Evolutionary conservation across 2,797 vertebrate species (phyloP).

Genomic region (Acanthiza pusilla): DNA sequence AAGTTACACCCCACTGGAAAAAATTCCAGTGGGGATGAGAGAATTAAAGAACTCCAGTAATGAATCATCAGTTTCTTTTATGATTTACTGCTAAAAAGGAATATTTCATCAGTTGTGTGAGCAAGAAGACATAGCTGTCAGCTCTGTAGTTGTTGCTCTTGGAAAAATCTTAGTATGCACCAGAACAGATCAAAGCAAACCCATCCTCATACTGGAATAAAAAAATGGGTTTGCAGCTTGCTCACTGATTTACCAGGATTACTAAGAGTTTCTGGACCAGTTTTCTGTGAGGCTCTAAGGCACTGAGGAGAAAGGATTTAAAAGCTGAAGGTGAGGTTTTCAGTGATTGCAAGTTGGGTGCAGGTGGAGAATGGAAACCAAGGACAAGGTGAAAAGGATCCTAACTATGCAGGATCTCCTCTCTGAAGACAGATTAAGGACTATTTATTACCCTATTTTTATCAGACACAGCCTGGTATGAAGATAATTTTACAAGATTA

Average conservation of each 20-base stretch:
- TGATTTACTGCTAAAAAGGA: constrained; percentile 42
- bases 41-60: background rate
- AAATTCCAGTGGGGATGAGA: background rate
- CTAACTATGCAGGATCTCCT: background rate
- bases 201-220: background rate
- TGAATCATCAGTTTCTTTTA: background rate
- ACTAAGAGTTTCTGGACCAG: background rate
- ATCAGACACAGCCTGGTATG: background rate
- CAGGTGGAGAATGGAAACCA: background rate
- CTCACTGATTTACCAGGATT: background rate
- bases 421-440: background rate
- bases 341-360: background rate
- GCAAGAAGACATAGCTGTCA: background rate
- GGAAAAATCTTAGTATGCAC: background rate
- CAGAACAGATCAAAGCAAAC: background rate
- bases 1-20: background rate
- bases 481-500: background rate
- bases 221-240: background rate
- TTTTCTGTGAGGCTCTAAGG: background rate
- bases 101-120: constrained; percentile 3
- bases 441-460: background rate
- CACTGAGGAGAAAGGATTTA: background rate
- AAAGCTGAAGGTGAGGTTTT: background rate
- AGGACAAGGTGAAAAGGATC: background rate
- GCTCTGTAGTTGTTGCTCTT: background rate